A percentile compares a stretch with the other conserved stretches of the same genome.
Conservation (phyloP, 2,113 vertebrate species). For the Hippoglossus stenolepis region DNA sequence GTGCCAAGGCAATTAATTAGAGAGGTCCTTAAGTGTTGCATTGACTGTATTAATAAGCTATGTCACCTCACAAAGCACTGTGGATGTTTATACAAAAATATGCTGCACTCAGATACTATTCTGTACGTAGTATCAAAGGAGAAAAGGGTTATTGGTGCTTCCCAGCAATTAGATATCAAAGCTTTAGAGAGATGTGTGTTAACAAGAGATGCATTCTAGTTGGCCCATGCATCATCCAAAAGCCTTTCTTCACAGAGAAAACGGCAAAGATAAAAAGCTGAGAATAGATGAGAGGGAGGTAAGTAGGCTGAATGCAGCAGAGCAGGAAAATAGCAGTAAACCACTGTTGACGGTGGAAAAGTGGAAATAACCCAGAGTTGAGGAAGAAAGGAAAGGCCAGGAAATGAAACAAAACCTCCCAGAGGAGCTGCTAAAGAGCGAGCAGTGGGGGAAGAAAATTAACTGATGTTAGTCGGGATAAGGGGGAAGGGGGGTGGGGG, state of each 20-base stretch:
- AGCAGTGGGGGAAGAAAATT: conserved; percentile 42
- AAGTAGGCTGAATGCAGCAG: conserved; percentile 12
- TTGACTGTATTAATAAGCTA: neutral
- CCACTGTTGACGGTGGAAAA: neutral
- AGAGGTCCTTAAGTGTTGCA: neutral
- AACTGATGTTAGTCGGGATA: conserved; percentile 46
- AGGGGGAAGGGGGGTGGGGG: conserved; percentile 11
- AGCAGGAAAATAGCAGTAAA: conserved; percentile 37
- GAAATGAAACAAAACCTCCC: conserved; percentile 51
- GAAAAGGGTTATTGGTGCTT: neutral
- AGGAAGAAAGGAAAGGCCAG: conserved; percentile 40
- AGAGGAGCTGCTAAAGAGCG: conserved; percentile 23
- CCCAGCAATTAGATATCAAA: conserved; percentile 3
- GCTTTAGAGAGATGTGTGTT: conserved; percentile 12
- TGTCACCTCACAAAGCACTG: neutral
- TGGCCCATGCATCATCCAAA: conserved; percentile 44
- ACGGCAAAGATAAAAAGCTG: neutral
- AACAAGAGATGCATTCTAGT: conserved; percentile 37
- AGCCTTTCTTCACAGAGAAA: conserved; percentile 1
- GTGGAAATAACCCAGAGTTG: conserved; percentile 33
- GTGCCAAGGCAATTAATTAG: neutral
- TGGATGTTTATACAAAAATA: neutral
- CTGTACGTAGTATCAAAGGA: neutral
- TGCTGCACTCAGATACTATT: neutral
- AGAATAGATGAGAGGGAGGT: conserved; percentile 1